Percentiles rank a stretch among this genome's conserved stretches.
Conservation (phyloP, 2,113 vertebrate species). For the Colaptes auratus region DNA sequence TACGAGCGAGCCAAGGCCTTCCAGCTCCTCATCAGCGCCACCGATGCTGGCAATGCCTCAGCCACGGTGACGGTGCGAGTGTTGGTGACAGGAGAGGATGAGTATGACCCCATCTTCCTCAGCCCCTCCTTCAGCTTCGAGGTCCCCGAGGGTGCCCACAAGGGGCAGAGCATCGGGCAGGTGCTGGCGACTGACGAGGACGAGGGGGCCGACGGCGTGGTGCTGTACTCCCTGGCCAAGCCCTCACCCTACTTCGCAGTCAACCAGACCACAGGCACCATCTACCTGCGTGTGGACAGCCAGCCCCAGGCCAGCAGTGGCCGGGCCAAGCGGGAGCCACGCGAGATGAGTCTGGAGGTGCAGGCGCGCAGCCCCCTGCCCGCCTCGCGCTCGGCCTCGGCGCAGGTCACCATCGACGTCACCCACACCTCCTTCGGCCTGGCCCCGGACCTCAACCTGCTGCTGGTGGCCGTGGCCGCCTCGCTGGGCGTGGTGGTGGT, state of each 20-base stretch:
- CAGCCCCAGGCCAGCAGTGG: conserved; percentile 69
- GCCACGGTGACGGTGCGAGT: conserved; percentile 93
- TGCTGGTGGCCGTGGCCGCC: conserved; percentile 88
- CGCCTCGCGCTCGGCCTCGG: conserved; percentile 81
- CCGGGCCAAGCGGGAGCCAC: conserved; percentile 81
- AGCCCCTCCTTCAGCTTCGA: conserved; percentile 86
- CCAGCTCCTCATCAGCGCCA: conserved; percentile 86
- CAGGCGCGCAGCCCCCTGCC: conserved; percentile 90
- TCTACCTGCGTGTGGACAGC: conserved; percentile 89
- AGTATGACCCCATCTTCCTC: conserved; percentile 92
- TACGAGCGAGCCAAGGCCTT: conserved; percentile 90
- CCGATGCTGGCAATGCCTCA: conserved; percentile 89
- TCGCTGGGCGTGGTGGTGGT: conserved; percentile 91
- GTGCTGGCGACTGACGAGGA: conserved; percentile 93
- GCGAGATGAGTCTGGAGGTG: conserved; percentile 90
- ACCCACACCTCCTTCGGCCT: conserved; percentile 92
- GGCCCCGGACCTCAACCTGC: conserved; percentile 86
- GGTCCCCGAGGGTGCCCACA: conserved; percentile 89
- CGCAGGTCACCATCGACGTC: conserved; percentile 87
- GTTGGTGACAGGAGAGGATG: conserved; percentile 92
- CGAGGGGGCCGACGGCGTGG: conserved; percentile 89
- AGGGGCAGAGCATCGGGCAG: conserved; percentile 90
- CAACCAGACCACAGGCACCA: conserved; percentile 89
- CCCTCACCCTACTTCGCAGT: conserved; percentile 90
- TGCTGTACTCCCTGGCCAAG: conserved; percentile 87